Conservation (phyloP, 2,888 invertebrate species). For the Mechanitis messenoides region DNA sequence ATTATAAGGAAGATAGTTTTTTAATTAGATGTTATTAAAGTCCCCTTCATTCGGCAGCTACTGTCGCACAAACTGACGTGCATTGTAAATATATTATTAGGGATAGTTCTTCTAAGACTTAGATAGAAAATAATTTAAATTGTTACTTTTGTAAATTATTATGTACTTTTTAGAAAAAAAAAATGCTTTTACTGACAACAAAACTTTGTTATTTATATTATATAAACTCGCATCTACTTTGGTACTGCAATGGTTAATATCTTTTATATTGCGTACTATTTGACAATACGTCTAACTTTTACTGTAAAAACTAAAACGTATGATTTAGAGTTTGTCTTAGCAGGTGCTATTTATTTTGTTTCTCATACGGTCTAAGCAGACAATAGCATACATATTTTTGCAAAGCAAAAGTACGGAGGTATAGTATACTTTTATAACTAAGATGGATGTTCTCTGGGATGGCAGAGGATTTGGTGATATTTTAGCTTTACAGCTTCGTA, state of each 20-base stretch:
- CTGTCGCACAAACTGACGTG: slow-evolving; percentile 51
- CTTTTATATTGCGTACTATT: too few species aligned
- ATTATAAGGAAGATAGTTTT: slow-evolving; percentile 31
- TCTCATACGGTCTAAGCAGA: slow-evolving; percentile 50
- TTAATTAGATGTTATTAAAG: slow-evolving; percentile 37
- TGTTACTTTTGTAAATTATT: slow-evolving; percentile 15
- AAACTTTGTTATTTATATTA: neutral
- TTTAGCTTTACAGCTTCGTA: slow-evolving; percentile 73
- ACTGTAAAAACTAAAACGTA: slow-evolving; percentile 18
- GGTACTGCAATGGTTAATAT: too few species aligned
- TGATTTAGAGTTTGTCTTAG: slow-evolving; percentile 27
- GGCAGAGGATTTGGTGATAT: slow-evolving; percentile 68
- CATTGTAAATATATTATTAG: slow-evolving; percentile 63
- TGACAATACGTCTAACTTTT: neutral
- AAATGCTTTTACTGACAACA: neutral
- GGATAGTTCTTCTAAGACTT: slow-evolving; percentile 60
- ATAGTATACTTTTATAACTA: slow-evolving; percentile 49
- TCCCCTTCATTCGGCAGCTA: slow-evolving; percentile 71
- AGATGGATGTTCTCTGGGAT: slow-evolving; percentile 53
- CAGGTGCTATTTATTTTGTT: slow-evolving; percentile 38
- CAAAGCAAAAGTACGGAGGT: slow-evolving; percentile 57
- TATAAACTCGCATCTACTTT: too few species aligned
- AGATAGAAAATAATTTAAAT: slow-evolving; percentile 51
- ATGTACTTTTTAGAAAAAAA: slow-evolving; percentile 11
- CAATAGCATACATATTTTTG: slow-evolving; percentile 65